Conservation (phyloP, 1,140 invertebrate genomes). For the Aphaenogaster ashmeadi region DNA sequence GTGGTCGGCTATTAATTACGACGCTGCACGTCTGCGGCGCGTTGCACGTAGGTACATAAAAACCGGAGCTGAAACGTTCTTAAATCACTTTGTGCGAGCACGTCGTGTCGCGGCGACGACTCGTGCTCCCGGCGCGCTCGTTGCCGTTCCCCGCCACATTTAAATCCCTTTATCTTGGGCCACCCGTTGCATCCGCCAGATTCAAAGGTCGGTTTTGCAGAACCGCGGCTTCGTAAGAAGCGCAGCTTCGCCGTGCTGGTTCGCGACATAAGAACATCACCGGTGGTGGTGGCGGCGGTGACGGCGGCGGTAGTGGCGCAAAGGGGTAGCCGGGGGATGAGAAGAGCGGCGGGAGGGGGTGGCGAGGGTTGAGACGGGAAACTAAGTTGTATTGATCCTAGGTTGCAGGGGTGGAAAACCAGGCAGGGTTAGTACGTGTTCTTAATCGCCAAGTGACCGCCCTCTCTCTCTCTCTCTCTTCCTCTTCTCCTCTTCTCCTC, state of each 20-base stretch:
- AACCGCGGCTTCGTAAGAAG: slow-evolving; percentile 81
- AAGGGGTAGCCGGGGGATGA: slow-evolving; percentile 75
- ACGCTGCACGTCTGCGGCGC: slow-evolving; percentile 31
- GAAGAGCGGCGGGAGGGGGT: slow-evolving; percentile 77
- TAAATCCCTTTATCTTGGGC: slow-evolving; percentile 56
- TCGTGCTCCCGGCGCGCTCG: slow-evolving; percentile 3
- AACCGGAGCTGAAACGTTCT: slow-evolving; percentile 58
- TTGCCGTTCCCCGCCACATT: slow-evolving; percentile 44
- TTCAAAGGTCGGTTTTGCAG: slow-evolving; percentile 69
- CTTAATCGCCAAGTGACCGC: slow-evolving; percentile 88
- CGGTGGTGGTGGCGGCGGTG: slow-evolving; percentile 69
- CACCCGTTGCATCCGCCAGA: slow-evolving; percentile 73
- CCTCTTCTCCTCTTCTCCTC: slow-evolving; percentile 67
- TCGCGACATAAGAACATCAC: slow-evolving; percentile 87
- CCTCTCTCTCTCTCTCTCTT: slow-evolving; percentile 82
- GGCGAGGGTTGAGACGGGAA: slow-evolving; percentile 82
- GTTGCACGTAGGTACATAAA: slow-evolving; percentile 56
- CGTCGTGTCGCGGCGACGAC: slow-evolving; percentile 37
- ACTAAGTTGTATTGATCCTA: slow-evolving; percentile 88
- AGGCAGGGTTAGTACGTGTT: slow-evolving; percentile 87
- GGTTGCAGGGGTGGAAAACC: slow-evolving; percentile 86
- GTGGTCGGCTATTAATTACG: slow-evolving; percentile 52
- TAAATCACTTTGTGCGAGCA: slow-evolving; percentile 61
- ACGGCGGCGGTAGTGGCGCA: slow-evolving; percentile 55
- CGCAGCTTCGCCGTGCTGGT: slow-evolving; percentile 82